Evolutionary conservation across 2,797 vertebrate species (phyloP).

Genomic region (Mionectes olivaceus): DNA sequence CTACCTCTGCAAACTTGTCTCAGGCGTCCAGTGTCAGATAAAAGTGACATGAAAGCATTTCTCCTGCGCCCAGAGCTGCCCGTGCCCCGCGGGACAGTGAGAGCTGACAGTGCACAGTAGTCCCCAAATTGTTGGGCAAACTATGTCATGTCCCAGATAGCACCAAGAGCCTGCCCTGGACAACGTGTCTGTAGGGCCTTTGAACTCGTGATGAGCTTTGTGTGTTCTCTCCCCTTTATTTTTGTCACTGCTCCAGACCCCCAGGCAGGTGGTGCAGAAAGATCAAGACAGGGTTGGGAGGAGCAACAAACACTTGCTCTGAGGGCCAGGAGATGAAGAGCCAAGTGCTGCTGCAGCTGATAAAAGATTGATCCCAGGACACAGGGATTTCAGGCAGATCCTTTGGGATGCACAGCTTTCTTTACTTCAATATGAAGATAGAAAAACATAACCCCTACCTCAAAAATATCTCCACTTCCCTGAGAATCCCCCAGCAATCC

Average conservation of each 20-base stretch:
- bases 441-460: neutral
- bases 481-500: neutral
- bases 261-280: neutral
- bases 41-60: constrained; percentile 34
- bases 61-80: neutral
- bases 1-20: constrained; percentile 17
- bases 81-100: neutral
- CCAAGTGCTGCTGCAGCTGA: neutral
- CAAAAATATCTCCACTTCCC: neutral
- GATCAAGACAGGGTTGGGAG: neutral
- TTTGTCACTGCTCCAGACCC: neutral
- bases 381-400: neutral
- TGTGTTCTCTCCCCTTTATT: neutral
- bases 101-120: constrained; percentile 33
- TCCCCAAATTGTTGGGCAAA: neutral
- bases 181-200: constrained; percentile 23
- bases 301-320: neutral
- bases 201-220: constrained; percentile 43
- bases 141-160: constrained; percentile 52
- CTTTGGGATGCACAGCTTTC: neutral
- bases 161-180: neutral
- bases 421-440: neutral
- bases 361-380: no score
- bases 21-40: constrained; percentile 7
- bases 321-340: neutral